Conservation (phyloP, 2,888 invertebrate genomes). For the Orthonychiurus folsomi region DNA sequence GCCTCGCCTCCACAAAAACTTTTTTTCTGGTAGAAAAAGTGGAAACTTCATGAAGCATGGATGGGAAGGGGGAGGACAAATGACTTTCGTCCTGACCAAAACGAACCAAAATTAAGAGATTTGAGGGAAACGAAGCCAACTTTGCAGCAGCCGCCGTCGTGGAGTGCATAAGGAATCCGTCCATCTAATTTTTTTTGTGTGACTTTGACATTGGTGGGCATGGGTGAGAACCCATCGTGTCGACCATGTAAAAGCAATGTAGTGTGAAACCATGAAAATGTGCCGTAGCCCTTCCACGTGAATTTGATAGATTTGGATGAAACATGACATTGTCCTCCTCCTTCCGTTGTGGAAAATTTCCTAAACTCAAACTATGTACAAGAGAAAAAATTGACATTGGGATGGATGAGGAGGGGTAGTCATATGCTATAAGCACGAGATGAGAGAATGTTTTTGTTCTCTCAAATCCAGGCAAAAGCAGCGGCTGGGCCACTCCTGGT, state of each 20-base stretch:
- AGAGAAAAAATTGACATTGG: neutral
- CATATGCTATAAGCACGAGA: no score
- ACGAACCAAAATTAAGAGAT: constrained; percentile 1
- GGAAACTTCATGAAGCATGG: no score
- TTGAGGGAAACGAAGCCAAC: neutral
- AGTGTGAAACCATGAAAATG: neutral
- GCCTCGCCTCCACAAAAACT: no score
- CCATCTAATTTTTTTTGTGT: neutral
- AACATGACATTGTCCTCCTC: neutral
- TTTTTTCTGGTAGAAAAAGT: no score
- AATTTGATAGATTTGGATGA: neutral
- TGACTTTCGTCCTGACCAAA: neutral
- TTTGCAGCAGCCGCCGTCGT: neutral
- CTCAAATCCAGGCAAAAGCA: neutral
- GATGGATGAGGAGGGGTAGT: neutral
- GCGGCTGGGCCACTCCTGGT: no score
- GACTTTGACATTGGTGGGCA: neutral
- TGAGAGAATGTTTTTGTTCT: neutral
- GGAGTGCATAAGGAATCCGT: no score
- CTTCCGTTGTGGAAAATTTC: neutral
- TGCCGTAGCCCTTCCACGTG: neutral
- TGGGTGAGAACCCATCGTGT: neutral
- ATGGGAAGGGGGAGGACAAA: no score
- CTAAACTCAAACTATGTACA: neutral
- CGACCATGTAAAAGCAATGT: neutral